A percentile compares a stretch with the other conserved stretches of the same genome.
Evolutionary conservation across 2,888 invertebrate species (phyloP).

Genomic region (Syritta pipiens): DNA sequence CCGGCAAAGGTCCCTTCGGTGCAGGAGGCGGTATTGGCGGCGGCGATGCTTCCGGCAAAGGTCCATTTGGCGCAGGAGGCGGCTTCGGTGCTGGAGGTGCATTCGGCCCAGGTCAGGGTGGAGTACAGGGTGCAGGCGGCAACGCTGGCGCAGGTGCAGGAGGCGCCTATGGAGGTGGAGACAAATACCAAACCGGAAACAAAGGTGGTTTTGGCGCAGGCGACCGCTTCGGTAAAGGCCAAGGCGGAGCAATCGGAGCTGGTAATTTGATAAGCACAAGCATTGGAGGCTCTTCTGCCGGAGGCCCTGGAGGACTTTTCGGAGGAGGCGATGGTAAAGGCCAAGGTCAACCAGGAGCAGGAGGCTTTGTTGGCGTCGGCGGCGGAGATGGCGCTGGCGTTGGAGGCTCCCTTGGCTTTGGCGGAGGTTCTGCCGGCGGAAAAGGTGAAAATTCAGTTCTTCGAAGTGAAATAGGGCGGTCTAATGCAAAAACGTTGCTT

Average conservation of each 20-base stretch:
- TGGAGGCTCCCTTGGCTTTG: slow-evolving; percentile 28
- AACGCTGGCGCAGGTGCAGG: not conserved
- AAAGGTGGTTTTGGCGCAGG: too few relatives aligned
- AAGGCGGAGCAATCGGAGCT: slow-evolving; percentile 54
- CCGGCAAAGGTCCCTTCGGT: slow-evolving; percentile 62
- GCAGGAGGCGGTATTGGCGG: slow-evolving; percentile 33
- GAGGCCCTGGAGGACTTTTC: too few relatives aligned
- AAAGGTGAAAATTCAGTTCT: slow-evolving; percentile 17
- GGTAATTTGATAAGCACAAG: not conserved
- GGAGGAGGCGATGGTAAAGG: too few relatives aligned
- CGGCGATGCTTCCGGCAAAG: slow-evolving; percentile 39
- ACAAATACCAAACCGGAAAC: too few relatives aligned
- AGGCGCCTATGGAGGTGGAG: slow-evolving; percentile 48
- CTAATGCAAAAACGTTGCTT: not conserved
- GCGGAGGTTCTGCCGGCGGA: slow-evolving; percentile 32
- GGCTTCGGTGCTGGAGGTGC: slow-evolving; percentile 6
- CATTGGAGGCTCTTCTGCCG: slow-evolving; percentile 5
- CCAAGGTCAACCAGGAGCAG: not conserved
- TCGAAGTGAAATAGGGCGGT: too few relatives aligned
- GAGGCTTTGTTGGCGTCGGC: too few relatives aligned
- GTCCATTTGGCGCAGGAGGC: slow-evolving; percentile 25
- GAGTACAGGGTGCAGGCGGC: slow-evolving; percentile 37
- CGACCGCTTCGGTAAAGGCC: slow-evolving; percentile 62
- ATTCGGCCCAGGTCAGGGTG: slow-evolving; percentile 29
- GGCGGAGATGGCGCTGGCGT: too few relatives aligned